These are phyloP conservation scores for Empidonax traillii DNA, from an alignment of 2,113 vertebrate species.

Conservation along the genomic window DNA sequence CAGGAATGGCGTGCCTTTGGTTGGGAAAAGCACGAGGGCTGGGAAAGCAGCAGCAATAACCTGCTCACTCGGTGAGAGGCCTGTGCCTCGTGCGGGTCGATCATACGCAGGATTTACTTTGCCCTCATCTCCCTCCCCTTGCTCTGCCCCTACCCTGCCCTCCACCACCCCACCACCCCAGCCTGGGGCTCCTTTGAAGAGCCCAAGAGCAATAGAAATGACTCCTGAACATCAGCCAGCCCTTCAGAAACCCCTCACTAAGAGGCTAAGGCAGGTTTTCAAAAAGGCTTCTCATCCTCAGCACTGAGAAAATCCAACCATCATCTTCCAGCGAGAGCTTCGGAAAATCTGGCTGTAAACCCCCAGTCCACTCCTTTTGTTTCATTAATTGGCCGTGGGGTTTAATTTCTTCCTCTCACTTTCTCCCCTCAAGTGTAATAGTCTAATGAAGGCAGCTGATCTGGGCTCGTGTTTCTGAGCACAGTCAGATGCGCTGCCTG, in stretches of 20 bases:
- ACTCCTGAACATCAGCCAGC: neutral
- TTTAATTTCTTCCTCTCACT: conserved; percentile 31
- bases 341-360: neutral
- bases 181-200: neutral
- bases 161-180: neutral
- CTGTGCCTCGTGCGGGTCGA: neutral
- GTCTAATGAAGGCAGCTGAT: neutral
- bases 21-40: neutral
- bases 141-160: neutral
- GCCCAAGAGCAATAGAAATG: neutral
- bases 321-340: neutral
- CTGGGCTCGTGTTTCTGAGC: neutral
- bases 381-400: conserved; percentile 5
- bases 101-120: neutral
- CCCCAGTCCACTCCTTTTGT: neutral
- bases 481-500: neutral
- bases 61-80: rapidly evolving
- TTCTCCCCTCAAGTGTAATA: neutral
- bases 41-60: neutral
- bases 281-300: neutral
- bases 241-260: neutral
- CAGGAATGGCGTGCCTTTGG: neutral
- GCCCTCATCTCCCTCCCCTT: neutral
- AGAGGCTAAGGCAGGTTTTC: neutral
- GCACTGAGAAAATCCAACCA: neutral